Evolutionary conservation across 2,888 invertebrate species (phyloP).

Genomic region (Clistopyga incitator): DNA sequence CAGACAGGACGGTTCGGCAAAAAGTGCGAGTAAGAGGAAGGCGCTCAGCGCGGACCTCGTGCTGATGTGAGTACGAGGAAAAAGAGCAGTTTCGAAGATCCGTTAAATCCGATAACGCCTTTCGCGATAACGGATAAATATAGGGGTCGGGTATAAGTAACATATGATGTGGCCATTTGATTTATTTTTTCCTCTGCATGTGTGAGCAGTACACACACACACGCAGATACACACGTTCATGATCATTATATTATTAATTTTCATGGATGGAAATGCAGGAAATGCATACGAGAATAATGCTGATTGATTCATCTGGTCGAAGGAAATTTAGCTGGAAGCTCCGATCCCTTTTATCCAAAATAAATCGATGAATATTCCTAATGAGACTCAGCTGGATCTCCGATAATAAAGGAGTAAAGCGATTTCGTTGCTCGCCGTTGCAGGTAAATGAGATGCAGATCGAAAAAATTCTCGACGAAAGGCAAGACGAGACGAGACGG

Average conservation of each 20-base stretch:
- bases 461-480: conserved; percentile 56
- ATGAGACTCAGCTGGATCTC: conserved; percentile 46
- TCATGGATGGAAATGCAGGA: conserved; percentile 5
- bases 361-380: conserved; percentile 61
- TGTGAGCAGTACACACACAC: conserved; percentile 6
- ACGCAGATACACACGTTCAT: too few relatives aligned
- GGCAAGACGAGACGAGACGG: conserved; percentile 43
- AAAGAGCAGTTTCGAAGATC: conserved; percentile 73
- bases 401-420: conserved; percentile 49
- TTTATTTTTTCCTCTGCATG: conserved; percentile 58
- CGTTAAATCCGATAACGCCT: conserved; percentile 73
- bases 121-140: conserved; percentile 75
- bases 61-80: conserved; percentile 43
- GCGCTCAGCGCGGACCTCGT: conserved; percentile 32
- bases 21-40: conserved; percentile 37
- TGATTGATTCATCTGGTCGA: conserved; percentile 48
- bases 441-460: conserved; percentile 65
- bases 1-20: conserved; percentile 13
- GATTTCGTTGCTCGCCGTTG: conserved; percentile 43
- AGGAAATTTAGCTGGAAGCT: conserved; percentile 50
- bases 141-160: conserved; percentile 71
- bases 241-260: too few relatives aligned
- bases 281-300: conserved; percentile 34
- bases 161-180: conserved; percentile 66
- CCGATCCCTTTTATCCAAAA: conserved; percentile 52